These are phyloP conservation scores for Embiotoca jacksoni DNA, from an alignment of 2,113 vertebrate genomes.

Conservation along the genomic window DNA sequence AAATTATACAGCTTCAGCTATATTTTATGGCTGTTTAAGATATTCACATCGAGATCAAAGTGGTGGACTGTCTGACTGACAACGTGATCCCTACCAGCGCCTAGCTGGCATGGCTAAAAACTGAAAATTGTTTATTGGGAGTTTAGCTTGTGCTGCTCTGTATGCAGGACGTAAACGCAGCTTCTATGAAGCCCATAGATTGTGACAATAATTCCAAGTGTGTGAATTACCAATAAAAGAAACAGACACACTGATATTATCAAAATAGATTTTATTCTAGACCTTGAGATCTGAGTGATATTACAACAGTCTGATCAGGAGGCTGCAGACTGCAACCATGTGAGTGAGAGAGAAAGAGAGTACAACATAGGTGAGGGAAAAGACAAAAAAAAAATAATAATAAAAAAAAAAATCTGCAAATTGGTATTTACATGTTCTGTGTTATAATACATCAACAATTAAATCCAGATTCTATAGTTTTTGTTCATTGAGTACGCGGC, in stretches of 20 bases:
- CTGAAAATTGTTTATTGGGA: no score
- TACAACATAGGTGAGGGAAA: conserved; percentile 84
- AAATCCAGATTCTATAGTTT: conserved; percentile 68
- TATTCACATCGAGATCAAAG: no score
- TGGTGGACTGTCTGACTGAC: no score
- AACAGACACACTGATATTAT: conserved; percentile 89
- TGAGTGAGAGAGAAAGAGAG: conserved; percentile 87
- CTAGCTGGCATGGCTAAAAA: no score
- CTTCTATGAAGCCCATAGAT: no score
- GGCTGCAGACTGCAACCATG: conserved; percentile 90
- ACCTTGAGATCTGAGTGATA: conserved; percentile 96
- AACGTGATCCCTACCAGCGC: no score
- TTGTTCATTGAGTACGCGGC: conserved; percentile 88
- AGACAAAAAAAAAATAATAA: conserved; percentile 89
- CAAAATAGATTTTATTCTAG: conserved; percentile 99
- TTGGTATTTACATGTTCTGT: conserved; percentile 94
- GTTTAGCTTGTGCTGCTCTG: no score
- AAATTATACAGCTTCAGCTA: no score
- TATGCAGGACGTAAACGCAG: no score
- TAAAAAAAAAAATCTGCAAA: conserved; percentile 89
- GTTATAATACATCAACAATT: conserved; percentile 89
- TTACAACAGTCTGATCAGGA: conserved; percentile 98
- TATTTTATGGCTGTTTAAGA: no score
- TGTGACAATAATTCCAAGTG: no score
- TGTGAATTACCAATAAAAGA: conserved; percentile 33